Conservation (phyloP, 2,888 invertebrate species). For the Agrilus biguttatus region DNA sequence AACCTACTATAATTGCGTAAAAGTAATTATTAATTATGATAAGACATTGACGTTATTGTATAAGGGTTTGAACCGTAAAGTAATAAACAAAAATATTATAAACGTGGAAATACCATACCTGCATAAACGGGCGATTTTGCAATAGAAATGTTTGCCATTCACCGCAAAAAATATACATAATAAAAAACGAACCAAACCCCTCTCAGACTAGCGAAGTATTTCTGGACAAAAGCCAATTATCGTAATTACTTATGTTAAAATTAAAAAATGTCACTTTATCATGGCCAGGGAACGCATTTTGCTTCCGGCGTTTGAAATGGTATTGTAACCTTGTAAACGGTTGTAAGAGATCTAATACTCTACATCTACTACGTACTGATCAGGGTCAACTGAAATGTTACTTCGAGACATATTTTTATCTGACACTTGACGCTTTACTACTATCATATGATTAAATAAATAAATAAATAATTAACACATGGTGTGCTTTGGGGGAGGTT, state of each 20-base stretch:
- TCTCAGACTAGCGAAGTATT: not conserved
- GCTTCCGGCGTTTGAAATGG: slow-evolving; percentile 17
- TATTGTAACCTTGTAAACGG: slow-evolving; percentile 16
- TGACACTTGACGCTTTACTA: too few relatives aligned
- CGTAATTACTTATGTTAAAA: not conserved
- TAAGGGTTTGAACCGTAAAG: too few relatives aligned
- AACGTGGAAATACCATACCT: not conserved
- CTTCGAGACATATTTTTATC: too few relatives aligned
- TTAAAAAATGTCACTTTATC: slow-evolving; percentile 12
- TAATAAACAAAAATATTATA: not conserved
- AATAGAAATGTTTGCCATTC: not conserved
- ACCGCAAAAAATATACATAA: not conserved
- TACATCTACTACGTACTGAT: too few relatives aligned
- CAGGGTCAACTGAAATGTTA: too few relatives aligned
- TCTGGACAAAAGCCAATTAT: not conserved
- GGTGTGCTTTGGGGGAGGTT: too few relatives aligned
- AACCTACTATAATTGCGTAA: too few relatives aligned
- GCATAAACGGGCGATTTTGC: not conserved
- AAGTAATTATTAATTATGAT: too few relatives aligned
- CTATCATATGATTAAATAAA: too few relatives aligned
- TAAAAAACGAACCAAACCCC: too few relatives aligned
- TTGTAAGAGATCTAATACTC: not conserved
- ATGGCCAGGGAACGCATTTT: slow-evolving; percentile 22
- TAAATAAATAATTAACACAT: too few relatives aligned
- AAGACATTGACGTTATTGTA: too few relatives aligned